phyloP scores from a whole-genome alignment of 2,113 vertebrate genomes.

The Chaetorhynchus papuensis region DNA sequence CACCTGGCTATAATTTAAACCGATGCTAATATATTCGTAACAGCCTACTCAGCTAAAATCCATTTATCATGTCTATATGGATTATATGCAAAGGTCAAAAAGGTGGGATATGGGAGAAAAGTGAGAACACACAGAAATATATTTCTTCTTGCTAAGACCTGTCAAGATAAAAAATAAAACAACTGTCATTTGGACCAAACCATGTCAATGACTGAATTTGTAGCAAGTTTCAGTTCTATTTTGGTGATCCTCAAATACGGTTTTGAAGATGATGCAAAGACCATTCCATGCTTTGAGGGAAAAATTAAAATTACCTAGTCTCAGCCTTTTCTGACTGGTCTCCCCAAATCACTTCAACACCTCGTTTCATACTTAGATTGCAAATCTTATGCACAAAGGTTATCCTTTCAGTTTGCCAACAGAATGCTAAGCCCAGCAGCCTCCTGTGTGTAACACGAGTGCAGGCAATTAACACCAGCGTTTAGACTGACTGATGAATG shows the following conservation, averaged over 20 bases:
- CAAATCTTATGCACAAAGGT: neutral
- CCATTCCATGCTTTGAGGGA: neutral
- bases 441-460: rapidly evolving
- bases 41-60: neutral
- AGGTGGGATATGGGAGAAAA: neutral
- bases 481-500: neutral
- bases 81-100: neutral
- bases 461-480: neutral
- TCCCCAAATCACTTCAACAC: neutral
- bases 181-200: neutral
- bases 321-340: neutral
- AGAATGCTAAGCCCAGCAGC: neutral
- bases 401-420: neutral
- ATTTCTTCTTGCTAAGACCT: neutral
- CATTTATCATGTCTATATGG: neutral
- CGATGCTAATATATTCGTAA: neutral
- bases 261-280: neutral
- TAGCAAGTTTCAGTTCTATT: neutral
- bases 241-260: neutral
- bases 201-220: neutral
- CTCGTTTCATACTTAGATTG: neutral
- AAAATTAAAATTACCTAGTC: neutral
- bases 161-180: neutral
- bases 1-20: neutral
- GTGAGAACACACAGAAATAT: neutral